These are phyloP conservation scores for Halcyon badia DNA, from an alignment of 2,797 vertebrate genomes.

Conservation along the genomic window DNA sequence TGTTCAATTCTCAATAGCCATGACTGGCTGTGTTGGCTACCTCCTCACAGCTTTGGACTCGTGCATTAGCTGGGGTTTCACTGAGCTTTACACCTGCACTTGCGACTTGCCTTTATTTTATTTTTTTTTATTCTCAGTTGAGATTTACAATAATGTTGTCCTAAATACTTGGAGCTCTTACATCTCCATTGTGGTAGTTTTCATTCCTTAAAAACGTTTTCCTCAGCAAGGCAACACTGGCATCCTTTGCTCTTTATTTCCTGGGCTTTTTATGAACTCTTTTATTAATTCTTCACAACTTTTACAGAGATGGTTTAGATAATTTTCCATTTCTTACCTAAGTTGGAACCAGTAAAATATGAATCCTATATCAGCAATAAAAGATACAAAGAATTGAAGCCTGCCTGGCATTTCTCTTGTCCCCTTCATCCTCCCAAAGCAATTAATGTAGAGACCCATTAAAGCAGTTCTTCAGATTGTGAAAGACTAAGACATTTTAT, in stretches of 20 bases:
- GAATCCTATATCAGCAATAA: background rate
- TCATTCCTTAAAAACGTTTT: background rate
- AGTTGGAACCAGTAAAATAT: background rate
- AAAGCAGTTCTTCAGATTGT: background rate
- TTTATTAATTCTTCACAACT: background rate
- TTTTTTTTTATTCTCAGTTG: background rate
- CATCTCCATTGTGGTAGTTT: background rate
- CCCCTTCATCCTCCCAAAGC: background rate
- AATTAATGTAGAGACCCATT: background rate
- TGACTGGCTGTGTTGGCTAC: background rate
- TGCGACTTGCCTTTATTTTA: background rate
- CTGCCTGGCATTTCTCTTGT: background rate
- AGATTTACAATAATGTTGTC: background rate
- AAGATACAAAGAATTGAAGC: background rate
- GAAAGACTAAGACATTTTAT: background rate
- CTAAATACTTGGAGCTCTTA: background rate
- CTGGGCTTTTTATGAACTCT: background rate
- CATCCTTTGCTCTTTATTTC: background rate
- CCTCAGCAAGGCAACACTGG: background rate
- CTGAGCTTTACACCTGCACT: background rate
- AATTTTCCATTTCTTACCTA: background rate
- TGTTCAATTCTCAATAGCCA: background rate
- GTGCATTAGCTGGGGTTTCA: background rate
- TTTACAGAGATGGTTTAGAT: background rate
- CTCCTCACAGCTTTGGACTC: background rate